A percentile compares a stretch with the other conserved stretches of the same genome.
Conservation (phyloP, 2,113 vertebrate genomes). For the Ochotona curzoniae region DNA sequence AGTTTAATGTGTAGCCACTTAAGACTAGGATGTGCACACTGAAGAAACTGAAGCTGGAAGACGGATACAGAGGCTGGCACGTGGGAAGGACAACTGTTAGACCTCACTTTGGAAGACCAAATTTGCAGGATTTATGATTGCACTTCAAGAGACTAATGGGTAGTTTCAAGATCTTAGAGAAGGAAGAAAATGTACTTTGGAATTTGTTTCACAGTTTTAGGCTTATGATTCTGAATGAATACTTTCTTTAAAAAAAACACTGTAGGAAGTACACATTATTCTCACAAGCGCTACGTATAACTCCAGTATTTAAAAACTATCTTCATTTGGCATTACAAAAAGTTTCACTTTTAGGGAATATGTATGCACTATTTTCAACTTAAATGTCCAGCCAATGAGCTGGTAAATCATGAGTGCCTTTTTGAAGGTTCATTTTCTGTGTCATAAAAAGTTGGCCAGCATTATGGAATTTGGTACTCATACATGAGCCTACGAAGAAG, state of each 20-base stretch:
- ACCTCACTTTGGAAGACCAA: slow-evolving; percentile 80
- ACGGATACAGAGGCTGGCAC: slow-evolving; percentile 80
- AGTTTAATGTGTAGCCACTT: slow-evolving; percentile 56
- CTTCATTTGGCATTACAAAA: neutral
- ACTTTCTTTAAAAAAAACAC: slow-evolving; percentile 73
- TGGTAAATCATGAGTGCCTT: neutral
- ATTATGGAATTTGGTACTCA: neutral
- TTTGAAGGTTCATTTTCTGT: neutral
- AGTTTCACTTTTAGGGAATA: neutral
- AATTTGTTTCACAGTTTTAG: slow-evolving; percentile 80
- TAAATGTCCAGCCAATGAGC: neutral
- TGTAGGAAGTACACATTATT: slow-evolving; percentile 72
- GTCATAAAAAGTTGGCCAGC: neutral
- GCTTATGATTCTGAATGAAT: slow-evolving; percentile 77
- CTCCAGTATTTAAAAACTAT: slow-evolving; percentile 56
- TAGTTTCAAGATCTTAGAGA: slow-evolving; percentile 71
- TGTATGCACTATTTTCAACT: neutral
- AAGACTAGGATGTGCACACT: slow-evolving; percentile 67
- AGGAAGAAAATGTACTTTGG: slow-evolving; percentile 72
- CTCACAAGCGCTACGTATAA: slow-evolving; percentile 63
- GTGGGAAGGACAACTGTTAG: slow-evolving; percentile 78
- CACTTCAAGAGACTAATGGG: slow-evolving; percentile 78
- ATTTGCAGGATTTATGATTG: slow-evolving; percentile 81
- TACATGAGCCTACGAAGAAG: neutral
- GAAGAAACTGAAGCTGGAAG: slow-evolving; percentile 78